These are phyloP conservation scores for Corynorhinus townsendii DNA, from an alignment of 2,113 vertebrate species.

Conservation along the genomic window DNA sequence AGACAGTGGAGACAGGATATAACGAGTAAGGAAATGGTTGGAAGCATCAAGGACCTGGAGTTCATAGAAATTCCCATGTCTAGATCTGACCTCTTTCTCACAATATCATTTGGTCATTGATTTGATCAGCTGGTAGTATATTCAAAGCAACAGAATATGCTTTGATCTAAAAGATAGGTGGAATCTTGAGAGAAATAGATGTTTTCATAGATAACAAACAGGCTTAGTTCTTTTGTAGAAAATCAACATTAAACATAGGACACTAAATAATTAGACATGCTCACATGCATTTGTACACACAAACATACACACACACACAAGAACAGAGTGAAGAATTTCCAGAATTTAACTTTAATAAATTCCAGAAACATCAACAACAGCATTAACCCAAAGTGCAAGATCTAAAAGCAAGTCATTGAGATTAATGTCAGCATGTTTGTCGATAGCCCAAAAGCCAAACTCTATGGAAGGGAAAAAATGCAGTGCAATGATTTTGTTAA, in stretches of 20 bases:
- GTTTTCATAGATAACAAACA: not conserved
- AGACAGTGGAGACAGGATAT: not conserved
- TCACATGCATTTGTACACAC: no score
- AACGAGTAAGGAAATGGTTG: not conserved
- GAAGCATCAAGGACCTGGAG: not conserved
- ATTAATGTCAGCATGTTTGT: not conserved
- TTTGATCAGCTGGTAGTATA: not conserved
- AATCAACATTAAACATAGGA: not conserved
- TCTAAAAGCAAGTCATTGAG: not conserved
- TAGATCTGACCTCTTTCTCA: not conserved
- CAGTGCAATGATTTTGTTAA: not conserved
- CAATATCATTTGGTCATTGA: not conserved
- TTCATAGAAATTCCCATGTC: not conserved
- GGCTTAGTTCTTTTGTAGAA: not conserved
- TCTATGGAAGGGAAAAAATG: not conserved
- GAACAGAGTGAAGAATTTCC: not conserved
- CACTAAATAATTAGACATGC: not conserved
- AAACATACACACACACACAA: accelerated
- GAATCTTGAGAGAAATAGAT: not conserved
- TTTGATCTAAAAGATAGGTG: not conserved
- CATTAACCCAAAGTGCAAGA: not conserved
- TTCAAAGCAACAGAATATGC: not conserved
- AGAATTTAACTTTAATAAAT: not conserved
- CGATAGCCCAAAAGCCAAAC: not conserved
- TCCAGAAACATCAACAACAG: not conserved